phyloP scores from a whole-genome alignment of 2,797 vertebrate species.

The Notoglanidium macrostoma region DNA sequence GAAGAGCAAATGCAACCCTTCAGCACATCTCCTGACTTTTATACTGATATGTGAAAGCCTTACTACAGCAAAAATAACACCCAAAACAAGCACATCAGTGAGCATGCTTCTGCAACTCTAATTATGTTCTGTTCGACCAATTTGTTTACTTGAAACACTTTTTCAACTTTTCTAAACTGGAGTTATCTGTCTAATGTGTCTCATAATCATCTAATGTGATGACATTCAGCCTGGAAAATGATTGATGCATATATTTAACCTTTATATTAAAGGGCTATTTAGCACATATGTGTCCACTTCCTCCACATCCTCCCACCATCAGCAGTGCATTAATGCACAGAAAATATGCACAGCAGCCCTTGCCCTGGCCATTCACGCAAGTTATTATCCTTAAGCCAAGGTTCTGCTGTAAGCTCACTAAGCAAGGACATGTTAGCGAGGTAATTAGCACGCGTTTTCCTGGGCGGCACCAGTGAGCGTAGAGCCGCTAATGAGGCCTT shows the following conservation, averaged over 20 bases:
- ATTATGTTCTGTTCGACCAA: neutral
- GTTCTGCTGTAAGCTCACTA: slow-evolving; percentile 71
- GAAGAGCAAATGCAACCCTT: slow-evolving; percentile 23
- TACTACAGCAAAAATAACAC: slow-evolving; percentile 6
- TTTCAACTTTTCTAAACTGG: neutral
- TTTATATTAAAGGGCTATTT: slow-evolving; percentile 46
- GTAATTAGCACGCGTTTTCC: slow-evolving; percentile 78
- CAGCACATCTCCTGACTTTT: neutral
- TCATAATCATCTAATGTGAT: too few species aligned
- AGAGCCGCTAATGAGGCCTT: slow-evolving; percentile 74
- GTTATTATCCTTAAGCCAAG: slow-evolving; percentile 73
- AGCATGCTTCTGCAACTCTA: neutral
- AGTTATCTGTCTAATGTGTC: neutral
- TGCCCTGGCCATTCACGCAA: slow-evolving; percentile 71
- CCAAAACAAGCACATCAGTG: neutral
- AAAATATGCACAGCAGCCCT: slow-evolving; percentile 73
- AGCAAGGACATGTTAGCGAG: slow-evolving; percentile 78
- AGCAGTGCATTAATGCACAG: slow-evolving; percentile 71
- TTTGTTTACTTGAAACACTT: neutral
- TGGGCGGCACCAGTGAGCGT: slow-evolving; percentile 64
- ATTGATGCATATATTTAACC: slow-evolving; percentile 49
- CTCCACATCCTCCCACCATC: slow-evolving; percentile 58
- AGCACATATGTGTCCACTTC: slow-evolving; percentile 43
- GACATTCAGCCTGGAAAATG: slow-evolving; percentile 24
- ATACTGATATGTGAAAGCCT: slow-evolving; percentile 1